Base-by-base conservation (phyloP, 2,888 invertebrate genomes). In the Spisula subtruncata region DNA sequence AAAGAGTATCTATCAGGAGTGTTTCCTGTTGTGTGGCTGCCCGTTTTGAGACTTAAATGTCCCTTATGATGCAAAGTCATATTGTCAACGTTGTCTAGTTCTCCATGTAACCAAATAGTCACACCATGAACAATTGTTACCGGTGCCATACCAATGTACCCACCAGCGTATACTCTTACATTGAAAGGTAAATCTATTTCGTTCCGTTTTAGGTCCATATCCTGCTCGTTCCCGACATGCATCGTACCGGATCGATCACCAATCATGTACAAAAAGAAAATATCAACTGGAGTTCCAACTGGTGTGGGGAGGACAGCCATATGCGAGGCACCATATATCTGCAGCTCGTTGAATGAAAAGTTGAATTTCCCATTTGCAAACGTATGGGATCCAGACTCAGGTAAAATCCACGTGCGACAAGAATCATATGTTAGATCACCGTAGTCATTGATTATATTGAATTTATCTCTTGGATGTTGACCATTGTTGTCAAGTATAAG, bases 201-300 rank as follows among this genome's bases (percentile, higher is more conserved):
- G 12, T 85, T 85, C 80, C 95, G 71, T 1, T 93, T 81, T 0
- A 94, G 87, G 83, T 95, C 94, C 92, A 95, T 92, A 0, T 90
- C 90, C 79, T 95, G 95, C 41, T 93, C 92, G 32, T 93, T 86
- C 8, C 93, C 94, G 20, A 95, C 75, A 90, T 95, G 95, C 6
- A 95, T 93, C 4, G 95, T 95, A 18, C 95, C 95, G 20, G 95
- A 90, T 18, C 94, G 83, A 83, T 95, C 95, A 0, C 95, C 95
- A 35, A 95, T 95, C 95, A 95, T 95, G 91, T 95, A 93, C 12
- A 94, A 86, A 90, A 95, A 95, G 86, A 89, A 94, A 1, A 95
- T 51, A 71, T 93, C 90, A 1, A 94, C 92, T 5, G 85, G 80
- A 4, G 89, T 85, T 6, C 90, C 89, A 48, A 91, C 88, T 29